Percentiles rank a stretch among this genome's conserved stretches.
Evolutionary conservation across 2,888 invertebrate species (phyloP).

Genomic region (Cryptocephalus moraei): DNA sequence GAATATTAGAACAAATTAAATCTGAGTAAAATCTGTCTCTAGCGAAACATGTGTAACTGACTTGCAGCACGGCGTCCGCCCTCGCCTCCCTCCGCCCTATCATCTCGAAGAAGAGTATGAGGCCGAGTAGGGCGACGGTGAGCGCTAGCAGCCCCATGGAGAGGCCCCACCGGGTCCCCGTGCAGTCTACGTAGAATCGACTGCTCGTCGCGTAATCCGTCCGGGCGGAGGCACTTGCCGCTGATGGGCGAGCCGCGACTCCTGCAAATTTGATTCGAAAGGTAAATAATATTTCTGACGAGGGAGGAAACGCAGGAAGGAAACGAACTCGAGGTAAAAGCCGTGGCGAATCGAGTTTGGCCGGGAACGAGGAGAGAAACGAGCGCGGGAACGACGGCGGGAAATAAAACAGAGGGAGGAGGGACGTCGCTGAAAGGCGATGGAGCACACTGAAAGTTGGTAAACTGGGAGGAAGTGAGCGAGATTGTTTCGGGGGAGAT

Average conservation of each 20-base stretch:
- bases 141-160: conserved; percentile 58
- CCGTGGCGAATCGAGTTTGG: not conserved
- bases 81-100: conserved; percentile 52
- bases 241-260: conserved; percentile 12
- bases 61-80: conserved; percentile 58
- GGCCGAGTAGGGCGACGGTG: conserved; percentile 64
- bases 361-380: too few species aligned
- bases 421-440: too few species aligned
- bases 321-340: conserved; percentile 3
- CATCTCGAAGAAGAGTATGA: conserved; percentile 81
- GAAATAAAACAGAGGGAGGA: too few species aligned
- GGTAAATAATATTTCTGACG: conserved; percentile 9
- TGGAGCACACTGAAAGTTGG: too few species aligned
- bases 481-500: too few species aligned
- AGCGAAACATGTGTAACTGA: too few species aligned
- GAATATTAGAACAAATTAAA: too few species aligned
- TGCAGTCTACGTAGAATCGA: conserved; percentile 74
- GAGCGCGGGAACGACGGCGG: too few species aligned
- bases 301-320: too few species aligned
- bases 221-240: not conserved
- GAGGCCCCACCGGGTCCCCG: conserved; percentile 71
- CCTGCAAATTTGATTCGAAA: conserved; percentile 13
- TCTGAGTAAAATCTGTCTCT: too few species aligned
- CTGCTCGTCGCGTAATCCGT: conserved; percentile 23
- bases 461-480: too few species aligned